Base-by-base conservation (phyloP, 2,797 vertebrate genomes). In the Pipistrellus kuhlii region DNA sequence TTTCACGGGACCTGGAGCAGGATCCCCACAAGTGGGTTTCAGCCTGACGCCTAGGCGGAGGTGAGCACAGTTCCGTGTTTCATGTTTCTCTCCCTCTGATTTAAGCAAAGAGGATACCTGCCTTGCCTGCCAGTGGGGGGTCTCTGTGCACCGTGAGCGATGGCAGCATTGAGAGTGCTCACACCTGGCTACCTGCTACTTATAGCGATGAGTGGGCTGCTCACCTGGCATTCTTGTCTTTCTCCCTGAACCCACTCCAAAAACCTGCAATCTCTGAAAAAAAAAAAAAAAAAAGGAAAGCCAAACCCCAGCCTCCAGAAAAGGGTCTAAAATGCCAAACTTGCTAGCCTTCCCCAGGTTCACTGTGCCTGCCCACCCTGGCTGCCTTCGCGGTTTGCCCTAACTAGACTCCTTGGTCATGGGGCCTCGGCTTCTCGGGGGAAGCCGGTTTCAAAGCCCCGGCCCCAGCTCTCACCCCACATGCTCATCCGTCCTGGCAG, bases 201-300 rank as follows among this genome's bases (percentile, higher is more conserved):
- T 95, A 91, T 77, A 93, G 95, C 27, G 87, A 88, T 0, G 44
- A 85, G 92, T 94, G 77, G 95, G 91, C 75, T 48, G 94, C 92
- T 93, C 94, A 97, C 95, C 96, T 96, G 94, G 88, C 55, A 94
- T 77, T 78, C 94, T 94, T 72, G 75, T 86, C 64, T 92, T 90
- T 93, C 68, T 90, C 76, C 32, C 87, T 92, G 93, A 96, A 88
- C 27, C 2, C 5, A 11, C 80, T 96, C 93, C 95, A 90, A 85
- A 97, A 96, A 85, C 85, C 85, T 97, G 93, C 92, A 57, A 90
- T 94, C 82, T 94, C 84, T 94, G 84, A 85, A 77, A 87, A 72
- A 92, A 94, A 69, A 4, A 87, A 72, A 85, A 77, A 87, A 72
- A 92, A 94, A 69, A 3, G 2, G 38, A 90, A 96, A 81, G 72